A percentile compares a stretch with the other conserved stretches of the same genome.
phyloP scores from a whole-genome alignment of 2,113 vertebrate species.

The Nicator chloris region DNA sequence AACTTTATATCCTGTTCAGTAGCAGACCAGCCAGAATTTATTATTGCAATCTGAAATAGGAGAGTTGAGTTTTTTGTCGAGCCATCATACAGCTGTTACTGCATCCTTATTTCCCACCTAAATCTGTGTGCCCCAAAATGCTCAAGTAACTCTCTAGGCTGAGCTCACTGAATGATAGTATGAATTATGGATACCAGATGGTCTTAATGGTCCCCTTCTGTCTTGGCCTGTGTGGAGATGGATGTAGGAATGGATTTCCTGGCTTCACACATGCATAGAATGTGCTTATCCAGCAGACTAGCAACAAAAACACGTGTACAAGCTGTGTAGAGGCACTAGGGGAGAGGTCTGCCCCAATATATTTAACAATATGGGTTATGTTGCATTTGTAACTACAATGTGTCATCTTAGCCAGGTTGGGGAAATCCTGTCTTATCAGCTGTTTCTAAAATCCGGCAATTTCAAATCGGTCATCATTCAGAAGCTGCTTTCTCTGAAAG shows the following conservation, averaged over 20 bases:
- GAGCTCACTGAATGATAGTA: neutral
- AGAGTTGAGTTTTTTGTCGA: neutral
- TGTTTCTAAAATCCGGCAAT: neutral
- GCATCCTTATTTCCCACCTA: neutral
- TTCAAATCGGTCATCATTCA: neutral
- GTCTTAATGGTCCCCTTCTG: neutral
- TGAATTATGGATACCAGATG: neutral
- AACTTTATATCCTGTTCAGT: neutral
- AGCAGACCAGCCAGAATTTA: neutral
- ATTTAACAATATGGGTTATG: neutral
- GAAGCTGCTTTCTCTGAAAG: neutral
- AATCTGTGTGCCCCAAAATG: neutral
- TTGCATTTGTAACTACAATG: neutral
- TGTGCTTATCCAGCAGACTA: neutral
- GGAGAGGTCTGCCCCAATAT: neutral
- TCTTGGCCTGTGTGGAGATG: neutral
- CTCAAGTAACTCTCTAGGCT: neutral
- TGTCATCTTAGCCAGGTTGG: neutral
- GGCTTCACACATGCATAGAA: neutral
- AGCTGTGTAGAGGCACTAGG: neutral
- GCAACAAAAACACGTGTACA: neutral
- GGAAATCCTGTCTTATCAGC: neutral
- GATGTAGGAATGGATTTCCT: neutral
- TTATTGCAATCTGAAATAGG: neutral
- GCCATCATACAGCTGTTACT: neutral